Base-by-base conservation (phyloP, 2,888 invertebrate genomes). In the Nycteola revayana region DNA sequence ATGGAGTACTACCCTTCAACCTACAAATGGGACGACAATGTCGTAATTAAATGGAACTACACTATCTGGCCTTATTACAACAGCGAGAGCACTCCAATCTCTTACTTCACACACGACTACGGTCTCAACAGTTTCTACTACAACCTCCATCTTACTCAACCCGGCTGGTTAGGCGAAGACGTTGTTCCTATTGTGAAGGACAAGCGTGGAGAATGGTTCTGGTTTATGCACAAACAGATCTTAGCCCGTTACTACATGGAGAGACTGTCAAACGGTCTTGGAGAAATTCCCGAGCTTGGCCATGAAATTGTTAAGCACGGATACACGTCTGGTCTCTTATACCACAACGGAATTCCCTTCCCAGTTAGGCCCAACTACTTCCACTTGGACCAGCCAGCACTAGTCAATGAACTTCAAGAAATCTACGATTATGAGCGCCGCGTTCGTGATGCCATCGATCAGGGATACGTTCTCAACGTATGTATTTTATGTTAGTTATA, bases 171-270 rank as follows among this genome's bases (percentile, higher is more conserved):
- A 62, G 86, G 90, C 39, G 90, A 90, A 33, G 75, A 87, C 8
- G 82, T 88, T 28, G 89, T 88, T 49, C 80, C 88, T 41, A 64
- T 90, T 30, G 62, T 78, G 22, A 90, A 91, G 52, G 91, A 91
- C 57, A 87, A 85, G 42, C 91, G 93, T 55, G 93, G 93, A 32
- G 93, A 93, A 75, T 75, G 83, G 37, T 92, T 90, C 77, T 91
- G 93, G 60, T 60, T 48, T 42, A 3, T 54, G 10, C 91, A 93
- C 60, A 93, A 93, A 61, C 93, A 94, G 73, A 57, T 94, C 7
- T 56, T 94, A 47, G 90, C 93, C 42, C 92, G 93, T 49, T 95
- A 94, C 76, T 93, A 94, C 66, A 86, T 94, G 80, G 94, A 95
- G 70, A 92, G 95, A 70, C 78, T 94, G 34, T 92, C 93, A 6